A percentile compares a stretch with the other conserved stretches of the same genome.
Evolutionary conservation across 2,888 invertebrate species (phyloP).

Genomic region (Apomyelois bistriatella): DNA sequence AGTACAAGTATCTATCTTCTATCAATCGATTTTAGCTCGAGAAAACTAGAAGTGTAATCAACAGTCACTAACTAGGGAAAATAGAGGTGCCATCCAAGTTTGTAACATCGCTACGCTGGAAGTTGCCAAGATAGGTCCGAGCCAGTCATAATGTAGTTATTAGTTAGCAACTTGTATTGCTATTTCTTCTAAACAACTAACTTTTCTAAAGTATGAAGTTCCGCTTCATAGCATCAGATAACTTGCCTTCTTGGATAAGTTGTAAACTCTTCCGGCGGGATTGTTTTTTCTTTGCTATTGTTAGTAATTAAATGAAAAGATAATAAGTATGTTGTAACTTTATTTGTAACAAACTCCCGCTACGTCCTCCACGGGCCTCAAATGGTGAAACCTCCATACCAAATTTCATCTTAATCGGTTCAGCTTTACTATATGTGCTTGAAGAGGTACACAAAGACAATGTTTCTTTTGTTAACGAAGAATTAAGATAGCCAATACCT

Average conservation of each 20-base stretch:
- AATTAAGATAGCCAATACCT: no score
- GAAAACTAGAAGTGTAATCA: not conserved
- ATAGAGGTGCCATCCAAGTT: not conserved
- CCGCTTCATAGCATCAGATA: not conserved
- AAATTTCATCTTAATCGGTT: no score
- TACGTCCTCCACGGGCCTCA: no score
- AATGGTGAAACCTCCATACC: no score
- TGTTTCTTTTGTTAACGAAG: no score
- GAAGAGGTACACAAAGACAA: no score
- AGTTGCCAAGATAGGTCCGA: not conserved
- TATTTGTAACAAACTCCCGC: no score
- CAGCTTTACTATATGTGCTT: no score
- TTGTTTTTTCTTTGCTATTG: not conserved
- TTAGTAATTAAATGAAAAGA: no score
- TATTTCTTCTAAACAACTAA: not conserved
- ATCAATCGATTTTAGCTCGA: not conserved
- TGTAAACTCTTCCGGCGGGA: not conserved
- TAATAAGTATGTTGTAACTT: no score
- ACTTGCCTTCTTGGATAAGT: not conserved
- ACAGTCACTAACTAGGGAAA: not conserved
- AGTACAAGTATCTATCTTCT: no score
- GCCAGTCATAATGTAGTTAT: not conserved
- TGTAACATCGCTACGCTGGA: not conserved
- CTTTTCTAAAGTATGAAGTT: not conserved
- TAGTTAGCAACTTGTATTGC: not conserved